Conservation (phyloP, 1,140 invertebrate species). For the Cyrtorhinus lividipennis region DNA sequence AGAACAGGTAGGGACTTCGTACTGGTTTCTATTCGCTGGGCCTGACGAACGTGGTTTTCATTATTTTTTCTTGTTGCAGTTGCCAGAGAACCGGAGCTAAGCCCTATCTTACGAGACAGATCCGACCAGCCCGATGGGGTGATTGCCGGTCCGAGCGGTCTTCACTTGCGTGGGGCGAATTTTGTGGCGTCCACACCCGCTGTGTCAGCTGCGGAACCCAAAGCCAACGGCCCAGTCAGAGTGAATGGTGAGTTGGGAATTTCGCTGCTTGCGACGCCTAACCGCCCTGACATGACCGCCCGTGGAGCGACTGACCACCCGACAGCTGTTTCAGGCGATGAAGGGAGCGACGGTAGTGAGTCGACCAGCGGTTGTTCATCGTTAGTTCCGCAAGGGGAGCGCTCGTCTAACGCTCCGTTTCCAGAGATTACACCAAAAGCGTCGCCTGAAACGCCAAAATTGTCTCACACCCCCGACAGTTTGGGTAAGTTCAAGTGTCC, state of each 20-base stretch:
- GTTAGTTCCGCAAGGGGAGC: constrained; percentile 32
- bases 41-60: neutral
- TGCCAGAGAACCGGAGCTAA: constrained; percentile 16
- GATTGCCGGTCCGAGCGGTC: constrained; percentile 21
- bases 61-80: neutral
- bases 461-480: neutral
- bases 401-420: neutral
- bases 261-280: constrained; percentile 31
- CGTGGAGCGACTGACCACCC: no score
- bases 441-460: neutral
- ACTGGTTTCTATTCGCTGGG: neutral
- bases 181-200: constrained; percentile 17
- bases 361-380: constrained; percentile 39
- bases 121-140: neutral
- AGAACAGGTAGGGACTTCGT: neutral
- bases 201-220: neutral
- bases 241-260: neutral
- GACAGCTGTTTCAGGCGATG: no score
- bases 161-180: constrained; percentile 3
- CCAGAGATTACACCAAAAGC: neutral
- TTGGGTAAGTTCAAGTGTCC: no score
- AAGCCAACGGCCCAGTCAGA: neutral
- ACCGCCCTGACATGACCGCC: constrained; percentile 25
- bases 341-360: constrained; percentile 37
- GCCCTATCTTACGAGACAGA: constrained; percentile 10